Conservation (phyloP, 2,113 vertebrate species). For the Indri indri region DNA sequence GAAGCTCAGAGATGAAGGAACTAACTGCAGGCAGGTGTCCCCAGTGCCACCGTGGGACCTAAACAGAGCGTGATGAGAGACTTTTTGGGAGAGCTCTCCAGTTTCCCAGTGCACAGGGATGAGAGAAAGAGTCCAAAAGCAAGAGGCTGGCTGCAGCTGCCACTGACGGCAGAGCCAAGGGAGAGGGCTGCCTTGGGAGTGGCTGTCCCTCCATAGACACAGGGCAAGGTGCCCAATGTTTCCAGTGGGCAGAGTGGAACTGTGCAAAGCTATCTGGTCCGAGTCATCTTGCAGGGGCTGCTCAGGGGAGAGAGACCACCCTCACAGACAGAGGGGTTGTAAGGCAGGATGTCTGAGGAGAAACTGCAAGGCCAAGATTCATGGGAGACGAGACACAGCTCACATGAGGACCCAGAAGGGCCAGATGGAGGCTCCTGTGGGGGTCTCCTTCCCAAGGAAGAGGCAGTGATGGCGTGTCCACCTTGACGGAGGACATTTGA, state of each 20-base stretch:
- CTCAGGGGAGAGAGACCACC: neutral
- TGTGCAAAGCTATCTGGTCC: neutral
- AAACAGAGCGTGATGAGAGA: neutral
- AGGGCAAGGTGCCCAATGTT: neutral
- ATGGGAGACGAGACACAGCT: neutral
- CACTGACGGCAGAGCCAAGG: no score
- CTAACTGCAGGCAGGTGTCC: no score
- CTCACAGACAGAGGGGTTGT: neutral
- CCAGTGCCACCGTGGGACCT: neutral
- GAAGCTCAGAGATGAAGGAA: neutral
- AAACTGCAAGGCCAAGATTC: neutral
- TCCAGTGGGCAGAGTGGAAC: neutral
- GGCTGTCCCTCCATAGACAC: no score
- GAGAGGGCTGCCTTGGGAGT: neutral
- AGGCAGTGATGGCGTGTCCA: neutral
- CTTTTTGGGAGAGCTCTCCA: no score
- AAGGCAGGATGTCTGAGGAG: neutral
- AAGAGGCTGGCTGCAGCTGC: neutral
- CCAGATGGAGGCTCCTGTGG: neutral
- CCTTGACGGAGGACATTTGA: neutral
- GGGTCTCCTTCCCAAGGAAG: neutral
- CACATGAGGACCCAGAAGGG: neutral
- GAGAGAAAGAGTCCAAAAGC: neutral
- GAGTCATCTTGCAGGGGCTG: neutral
- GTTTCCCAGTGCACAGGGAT: neutral